Base-by-base conservation (phyloP, 2,888 invertebrate genomes). In the Trichogramma evanescens region DNA sequence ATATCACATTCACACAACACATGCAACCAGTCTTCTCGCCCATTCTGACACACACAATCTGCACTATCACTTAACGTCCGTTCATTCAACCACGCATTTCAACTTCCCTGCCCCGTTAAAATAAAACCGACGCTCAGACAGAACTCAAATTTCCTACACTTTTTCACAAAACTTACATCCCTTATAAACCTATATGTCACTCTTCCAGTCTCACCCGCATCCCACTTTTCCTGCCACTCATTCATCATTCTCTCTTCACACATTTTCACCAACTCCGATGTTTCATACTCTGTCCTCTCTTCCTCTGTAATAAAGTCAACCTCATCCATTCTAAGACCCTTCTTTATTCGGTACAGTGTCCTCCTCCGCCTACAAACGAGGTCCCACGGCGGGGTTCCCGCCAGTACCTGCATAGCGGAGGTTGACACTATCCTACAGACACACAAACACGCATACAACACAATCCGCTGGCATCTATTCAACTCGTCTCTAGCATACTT, bases 361-460 rank as follows among this genome's bases (percentile, higher is more conserved):
- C 44, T 44, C 10, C 8, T 4, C 38, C n/a, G 48, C 26, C 42
- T 2, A 38, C 55, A 56, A 6, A 49, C 41, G 6, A 56, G 38
- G 10, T 56, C 56, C 56, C 56, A 56, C n/a, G 50, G 56, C 1
- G 40, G 42, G n/a, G 50, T 38, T 4, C 49, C 43, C 1, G n/a
- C 10, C 4, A 56, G 3, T 5, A 50, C 45, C 46, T 51, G 51
- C 13, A 51, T 57, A 1, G 63, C 61, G 6, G 62, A 63, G 9
- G 63, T 63, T 3, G 65, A 65, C 0, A 67, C 65, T 1, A 66
- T 67, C 38, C 65, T 58, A 42, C 66, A 68, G 0, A 66, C 65
- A 5, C 54, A 48, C 43, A 58, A 4, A 45, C 65, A 61, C 0
- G 65, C 64, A 60, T 61, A 60, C 54, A 67, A 38, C 1, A 58